phyloP scores from a whole-genome alignment of 1,140 invertebrate genomes.

The Dysdera silvatica region DNA sequence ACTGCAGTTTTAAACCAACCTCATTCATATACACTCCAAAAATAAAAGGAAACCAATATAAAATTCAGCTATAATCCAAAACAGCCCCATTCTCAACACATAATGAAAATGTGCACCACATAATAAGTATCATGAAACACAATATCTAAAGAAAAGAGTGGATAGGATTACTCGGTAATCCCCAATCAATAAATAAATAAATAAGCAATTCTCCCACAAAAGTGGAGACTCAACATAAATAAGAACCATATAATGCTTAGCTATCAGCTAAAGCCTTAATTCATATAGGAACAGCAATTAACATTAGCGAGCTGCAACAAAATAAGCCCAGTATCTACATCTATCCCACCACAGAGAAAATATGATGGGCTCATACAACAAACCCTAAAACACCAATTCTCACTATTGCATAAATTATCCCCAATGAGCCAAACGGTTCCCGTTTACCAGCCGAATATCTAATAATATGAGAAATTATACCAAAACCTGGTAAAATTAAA shows the following conservation, averaged over 20 bases:
- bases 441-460: constrained; percentile 52
- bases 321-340: constrained; percentile 62
- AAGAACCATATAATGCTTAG: constrained; percentile 40
- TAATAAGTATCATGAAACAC: constrained; percentile 65
- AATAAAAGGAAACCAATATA: constrained; percentile 58
- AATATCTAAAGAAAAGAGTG: constrained; percentile 63
- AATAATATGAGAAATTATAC: constrained; percentile 58
- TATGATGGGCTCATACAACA: constrained; percentile 61
- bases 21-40: no score
- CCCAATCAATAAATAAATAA: constrained; percentile 51
- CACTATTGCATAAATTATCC: constrained; percentile 57
- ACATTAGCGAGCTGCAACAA: constrained; percentile 62
- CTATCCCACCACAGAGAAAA: constrained; percentile 62
- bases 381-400: constrained; percentile 47
- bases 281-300: constrained; percentile 51
- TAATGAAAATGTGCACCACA: constrained; percentile 68
- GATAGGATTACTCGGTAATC: constrained; percentile 51
- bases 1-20: constrained; percentile 44
- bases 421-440: constrained; percentile 52
- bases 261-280: constrained; percentile 57
- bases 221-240: constrained; percentile 50
- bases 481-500: constrained; percentile 55
- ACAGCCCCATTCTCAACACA: constrained; percentile 58
- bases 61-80: constrained; percentile 59
- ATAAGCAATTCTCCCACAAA: constrained; percentile 63